A percentile compares a stretch with the other conserved stretches of the same genome.
These are phyloP conservation scores for Alouatta palliata DNA, from an alignment of 2,113 vertebrate species.

Conservation along the genomic window DNA sequence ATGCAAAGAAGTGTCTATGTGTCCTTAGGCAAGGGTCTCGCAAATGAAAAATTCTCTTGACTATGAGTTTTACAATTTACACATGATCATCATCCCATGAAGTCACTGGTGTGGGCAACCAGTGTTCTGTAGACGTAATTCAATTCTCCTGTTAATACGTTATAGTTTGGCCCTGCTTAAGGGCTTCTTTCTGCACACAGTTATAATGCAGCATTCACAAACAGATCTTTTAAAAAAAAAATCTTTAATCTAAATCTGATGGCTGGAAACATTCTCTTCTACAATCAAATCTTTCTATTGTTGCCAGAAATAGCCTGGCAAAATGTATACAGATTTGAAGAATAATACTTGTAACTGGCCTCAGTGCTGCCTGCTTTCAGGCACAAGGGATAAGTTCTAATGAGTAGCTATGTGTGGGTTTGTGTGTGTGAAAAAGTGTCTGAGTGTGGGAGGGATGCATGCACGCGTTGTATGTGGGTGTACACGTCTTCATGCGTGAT, in stretches of 20 bases:
- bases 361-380: not conserved
- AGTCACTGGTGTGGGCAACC: not conserved
- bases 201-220: not conserved
- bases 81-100: not conserved
- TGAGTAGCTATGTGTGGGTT: not conserved
- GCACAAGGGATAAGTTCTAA: not conserved
- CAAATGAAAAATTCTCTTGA: not conserved
- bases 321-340: slow-evolving; percentile 39
- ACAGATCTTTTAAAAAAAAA: slow-evolving; percentile 4
- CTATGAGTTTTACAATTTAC: not conserved
- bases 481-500: not conserved
- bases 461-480: not conserved
- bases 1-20: not conserved
- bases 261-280: slow-evolving; percentile 16
- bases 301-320: slow-evolving; percentile 18
- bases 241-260: not conserved
- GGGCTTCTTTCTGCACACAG: not conserved
- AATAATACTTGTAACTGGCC: not conserved
- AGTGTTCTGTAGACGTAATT: not conserved
- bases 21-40: not conserved
- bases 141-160: not conserved
- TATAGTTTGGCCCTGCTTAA: not conserved
- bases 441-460: not conserved
- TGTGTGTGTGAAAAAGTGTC: not conserved
- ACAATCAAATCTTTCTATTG: not conserved